Percentiles rank a stretch among this genome's conserved stretches.
phyloP scores from a whole-genome alignment of 2,113 vertebrate genomes.

The Lasiurus cinereus region DNA sequence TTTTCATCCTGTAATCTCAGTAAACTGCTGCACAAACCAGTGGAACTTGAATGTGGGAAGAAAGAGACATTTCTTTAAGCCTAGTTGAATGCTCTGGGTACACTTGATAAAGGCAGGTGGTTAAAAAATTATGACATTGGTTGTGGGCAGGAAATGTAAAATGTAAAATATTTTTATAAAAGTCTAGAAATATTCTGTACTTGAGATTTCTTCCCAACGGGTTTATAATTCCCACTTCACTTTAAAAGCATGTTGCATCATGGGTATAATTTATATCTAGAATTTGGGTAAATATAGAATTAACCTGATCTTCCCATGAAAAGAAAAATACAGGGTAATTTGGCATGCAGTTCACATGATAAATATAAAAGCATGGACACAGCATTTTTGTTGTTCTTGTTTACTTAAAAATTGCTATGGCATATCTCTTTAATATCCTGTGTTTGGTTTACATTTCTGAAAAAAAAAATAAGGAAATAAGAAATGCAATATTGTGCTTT shows the following conservation, averaged over 20 bases:
- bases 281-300: constrained; percentile 12
- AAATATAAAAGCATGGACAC: neutral
- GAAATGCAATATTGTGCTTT: constrained; percentile 27
- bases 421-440: neutral
- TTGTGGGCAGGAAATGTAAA: constrained; percentile 41
- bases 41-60: neutral
- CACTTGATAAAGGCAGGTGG: neutral
- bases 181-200: neutral
- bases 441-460: constrained; percentile 61
- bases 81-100: neutral
- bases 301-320: neutral
- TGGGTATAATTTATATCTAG: constrained; percentile 23
- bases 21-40: neutral
- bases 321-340: neutral
- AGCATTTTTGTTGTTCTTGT: neutral
- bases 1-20: neutral
- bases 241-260: constrained; percentile 28
- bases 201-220: neutral
- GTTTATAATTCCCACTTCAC: constrained; percentile 10
- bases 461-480: constrained; percentile 56
- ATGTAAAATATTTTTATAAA: constrained; percentile 22
- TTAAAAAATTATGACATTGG: constrained; percentile 15
- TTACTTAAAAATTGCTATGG: constrained; percentile 57
- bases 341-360: neutral
- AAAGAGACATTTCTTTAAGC: neutral